Conservation (phyloP, 2,797 vertebrate species). For the Lacerta bilineata region DNA sequence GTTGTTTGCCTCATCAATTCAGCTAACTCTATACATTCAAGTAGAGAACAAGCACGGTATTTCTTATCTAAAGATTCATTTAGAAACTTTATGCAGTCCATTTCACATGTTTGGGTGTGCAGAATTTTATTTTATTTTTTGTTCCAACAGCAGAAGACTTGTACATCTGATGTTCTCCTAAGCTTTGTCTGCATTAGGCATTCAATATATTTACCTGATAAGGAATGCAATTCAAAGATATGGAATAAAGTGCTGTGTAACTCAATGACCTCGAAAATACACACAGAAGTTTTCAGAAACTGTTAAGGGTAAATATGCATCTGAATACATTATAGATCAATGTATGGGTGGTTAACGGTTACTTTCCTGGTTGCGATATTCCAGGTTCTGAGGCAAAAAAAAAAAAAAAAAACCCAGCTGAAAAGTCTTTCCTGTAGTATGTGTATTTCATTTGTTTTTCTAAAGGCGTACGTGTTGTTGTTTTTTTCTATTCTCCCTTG, state of each 20-base stretch:
- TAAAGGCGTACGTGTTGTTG: constrained; percentile 56
- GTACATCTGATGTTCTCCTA: constrained; percentile 66
- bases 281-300: constrained; percentile 65
- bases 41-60: constrained; percentile 45
- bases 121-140: constrained; percentile 67
- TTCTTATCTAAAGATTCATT: constrained; percentile 47
- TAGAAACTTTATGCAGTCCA: constrained; percentile 68
- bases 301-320: constrained; percentile 44
- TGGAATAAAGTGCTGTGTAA: constrained; percentile 60
- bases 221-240: constrained; percentile 62
- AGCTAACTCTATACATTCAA: constrained; percentile 56
- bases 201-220: constrained; percentile 65
- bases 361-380: constrained; percentile 69
- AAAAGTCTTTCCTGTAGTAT: constrained; percentile 67
- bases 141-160: constrained; percentile 68
- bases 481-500: constrained; percentile 89
- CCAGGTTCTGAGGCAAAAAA: constrained; percentile 54
- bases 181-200: constrained; percentile 71
- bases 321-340: constrained; percentile 53
- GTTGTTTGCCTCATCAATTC: constrained; percentile 54
- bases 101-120: constrained; percentile 71
- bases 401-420: constrained; percentile 31
- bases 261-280: constrained; percentile 56
- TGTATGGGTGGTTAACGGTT: constrained; percentile 49
- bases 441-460: constrained; percentile 51